These are phyloP conservation scores for Ibycter americanus DNA, from an alignment of 2,797 vertebrate species.

Conservation along the genomic window DNA sequence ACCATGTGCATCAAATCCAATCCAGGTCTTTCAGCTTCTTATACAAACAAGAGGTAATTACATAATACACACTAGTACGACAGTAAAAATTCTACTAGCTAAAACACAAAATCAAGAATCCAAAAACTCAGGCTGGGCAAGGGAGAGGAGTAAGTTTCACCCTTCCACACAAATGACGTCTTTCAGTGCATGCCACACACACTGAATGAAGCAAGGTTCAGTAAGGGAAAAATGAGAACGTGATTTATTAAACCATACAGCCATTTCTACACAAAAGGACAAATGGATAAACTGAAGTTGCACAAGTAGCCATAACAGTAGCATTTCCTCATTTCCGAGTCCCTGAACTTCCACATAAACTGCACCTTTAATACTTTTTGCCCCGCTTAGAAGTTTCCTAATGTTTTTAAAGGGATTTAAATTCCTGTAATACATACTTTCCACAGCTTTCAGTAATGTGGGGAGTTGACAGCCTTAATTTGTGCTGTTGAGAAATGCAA, in stretches of 20 bases:
- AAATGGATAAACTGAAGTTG: background rate
- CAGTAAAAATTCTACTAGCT: background rate
- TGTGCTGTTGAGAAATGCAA: background rate
- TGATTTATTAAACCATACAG: background rate
- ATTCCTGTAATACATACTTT: background rate
- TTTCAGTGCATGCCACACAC: background rate
- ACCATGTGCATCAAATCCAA: background rate
- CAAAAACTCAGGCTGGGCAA: background rate
- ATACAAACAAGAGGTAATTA: background rate
- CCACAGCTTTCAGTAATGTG: too few relatives aligned
- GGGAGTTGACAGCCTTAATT: background rate
- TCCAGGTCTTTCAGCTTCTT: rapidly evolving
- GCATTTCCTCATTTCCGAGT: background rate
- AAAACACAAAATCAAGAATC: background rate
- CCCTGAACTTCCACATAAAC: background rate
- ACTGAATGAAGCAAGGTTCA: background rate
- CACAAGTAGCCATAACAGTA: background rate
- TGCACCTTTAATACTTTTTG: background rate
- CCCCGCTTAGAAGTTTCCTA: background rate
- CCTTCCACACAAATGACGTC: background rate
- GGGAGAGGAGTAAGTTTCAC: background rate
- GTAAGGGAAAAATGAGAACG: background rate
- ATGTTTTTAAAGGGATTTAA: background rate
- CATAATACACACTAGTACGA: background rate
- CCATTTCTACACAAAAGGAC: background rate